Evolutionary conservation across 2,888 invertebrate species (phyloP).

Genomic region (Rhogogaster chlorosoma): DNA sequence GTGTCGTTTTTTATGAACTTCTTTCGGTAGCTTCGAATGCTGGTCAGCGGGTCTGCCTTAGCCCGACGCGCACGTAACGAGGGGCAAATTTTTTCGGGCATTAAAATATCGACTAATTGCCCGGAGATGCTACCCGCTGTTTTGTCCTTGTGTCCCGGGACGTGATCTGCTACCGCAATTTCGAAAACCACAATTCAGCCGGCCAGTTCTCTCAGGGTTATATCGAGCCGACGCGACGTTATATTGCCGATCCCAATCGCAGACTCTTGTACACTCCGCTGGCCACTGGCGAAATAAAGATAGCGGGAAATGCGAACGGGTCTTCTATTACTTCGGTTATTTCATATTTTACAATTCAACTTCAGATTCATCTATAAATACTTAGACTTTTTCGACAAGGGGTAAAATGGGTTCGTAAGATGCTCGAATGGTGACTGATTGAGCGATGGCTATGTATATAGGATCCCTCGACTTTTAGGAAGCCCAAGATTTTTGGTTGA

Average conservation of each 20-base stretch:
- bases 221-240: constrained; percentile 26
- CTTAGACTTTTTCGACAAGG: not conserved
- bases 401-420: not conserved
- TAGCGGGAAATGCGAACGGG: constrained; percentile 23
- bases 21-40: constrained; percentile 64
- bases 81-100: constrained; percentile 75
- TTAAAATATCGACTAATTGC: constrained; percentile 78
- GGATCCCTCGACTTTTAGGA: not conserved
- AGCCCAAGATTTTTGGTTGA: not conserved
- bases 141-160: constrained; percentile 65
- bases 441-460: not conserved
- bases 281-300: not conserved
- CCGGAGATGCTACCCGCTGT: constrained; percentile 72
- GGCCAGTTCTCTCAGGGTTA: constrained; percentile 48
- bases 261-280: not conserved
- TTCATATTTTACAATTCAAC: not conserved
- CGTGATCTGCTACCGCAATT: constrained; percentile 64
- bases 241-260: constrained; percentile 31
- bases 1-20: constrained; percentile 69
- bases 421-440: not conserved
- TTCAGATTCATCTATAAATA: not conserved
- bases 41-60: constrained; percentile 16
- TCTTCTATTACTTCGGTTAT: not conserved
- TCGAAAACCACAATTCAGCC: constrained; percentile 56
- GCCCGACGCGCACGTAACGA: constrained; percentile 69